These are phyloP conservation scores for Neostethus bicornis DNA, from an alignment of 2,797 vertebrate species.

Conservation along the genomic window DNA sequence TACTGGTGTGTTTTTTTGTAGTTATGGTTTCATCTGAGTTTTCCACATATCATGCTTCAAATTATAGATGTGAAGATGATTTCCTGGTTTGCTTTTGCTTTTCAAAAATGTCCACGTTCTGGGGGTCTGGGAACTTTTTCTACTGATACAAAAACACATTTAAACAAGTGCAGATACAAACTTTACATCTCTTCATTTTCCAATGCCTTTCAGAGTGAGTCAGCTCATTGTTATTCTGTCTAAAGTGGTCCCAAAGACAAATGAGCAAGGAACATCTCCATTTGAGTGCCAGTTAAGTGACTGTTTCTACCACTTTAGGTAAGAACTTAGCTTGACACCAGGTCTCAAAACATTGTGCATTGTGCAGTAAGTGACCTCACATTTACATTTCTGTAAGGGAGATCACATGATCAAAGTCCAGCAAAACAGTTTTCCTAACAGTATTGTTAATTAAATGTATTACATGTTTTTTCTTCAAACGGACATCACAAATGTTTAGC, in stretches of 20 bases:
- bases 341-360: conserved; percentile 9
- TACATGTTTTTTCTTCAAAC: neutral
- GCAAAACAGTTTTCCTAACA: neutral
- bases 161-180: conserved; percentile 28
- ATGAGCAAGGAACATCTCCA: neutral
- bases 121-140: conserved; percentile 32
- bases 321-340: neutral
- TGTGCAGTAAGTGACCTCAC: neutral
- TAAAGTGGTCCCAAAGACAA: conserved; percentile 4
- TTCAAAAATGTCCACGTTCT: conserved; percentile 14
- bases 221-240: conserved; percentile 6
- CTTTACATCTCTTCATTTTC: conserved; percentile 33
- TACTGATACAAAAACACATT: conserved; percentile 33
- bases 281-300: conserved; percentile 22
- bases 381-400: neutral
- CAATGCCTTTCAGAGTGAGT: conserved; percentile 21
- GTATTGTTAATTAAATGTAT: no score
- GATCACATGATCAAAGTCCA: neutral
- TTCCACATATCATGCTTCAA: neutral
- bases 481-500: neutral
- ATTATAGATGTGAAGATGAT: conserved; percentile 18
- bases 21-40: conserved; percentile 9
- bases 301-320: conserved; percentile 10
- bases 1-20: neutral
- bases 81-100: neutral